These are phyloP conservation scores for Ochropleura plecta DNA, from an alignment of 2,888 invertebrate species.

Conservation along the genomic window DNA sequence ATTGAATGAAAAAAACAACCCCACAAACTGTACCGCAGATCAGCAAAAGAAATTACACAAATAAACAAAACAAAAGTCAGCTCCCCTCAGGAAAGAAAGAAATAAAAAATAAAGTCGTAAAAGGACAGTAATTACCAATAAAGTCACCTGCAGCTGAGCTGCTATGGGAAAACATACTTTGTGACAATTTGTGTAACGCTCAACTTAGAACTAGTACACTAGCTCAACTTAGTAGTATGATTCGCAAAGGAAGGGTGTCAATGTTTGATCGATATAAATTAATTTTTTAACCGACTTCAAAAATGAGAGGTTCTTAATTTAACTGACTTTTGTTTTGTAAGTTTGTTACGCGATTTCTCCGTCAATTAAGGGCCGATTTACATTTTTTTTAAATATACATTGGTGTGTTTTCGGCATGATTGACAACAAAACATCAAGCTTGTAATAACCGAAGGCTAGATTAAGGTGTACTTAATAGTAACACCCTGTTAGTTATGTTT, in stretches of 20 bases:
- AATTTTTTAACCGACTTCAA: neutral
- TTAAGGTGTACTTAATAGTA: no score
- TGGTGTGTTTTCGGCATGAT: neutral
- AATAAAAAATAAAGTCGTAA: conserved; percentile 69
- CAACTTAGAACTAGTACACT: neutral
- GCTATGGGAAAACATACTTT: conserved; percentile 39
- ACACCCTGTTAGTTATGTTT: no score
- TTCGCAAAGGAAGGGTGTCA: neutral
- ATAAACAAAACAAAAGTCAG: conserved; percentile 67
- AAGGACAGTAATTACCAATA: conserved; percentile 73
- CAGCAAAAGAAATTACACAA: conserved; percentile 54
- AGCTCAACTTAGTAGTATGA: conserved; percentile 3
- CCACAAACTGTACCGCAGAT: conserved; percentile 39
- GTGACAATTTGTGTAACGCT: conserved; percentile 45
- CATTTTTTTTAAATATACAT: neutral
- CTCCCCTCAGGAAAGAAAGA: conserved; percentile 62
- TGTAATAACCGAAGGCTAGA: no score
- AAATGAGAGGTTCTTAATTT: no score
- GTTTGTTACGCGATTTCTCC: no score
- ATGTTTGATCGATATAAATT: neutral
- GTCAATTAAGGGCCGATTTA: no score
- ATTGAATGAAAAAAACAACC: conserved; percentile 47
- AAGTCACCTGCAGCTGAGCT: conserved; percentile 68
- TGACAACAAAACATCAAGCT: no score
- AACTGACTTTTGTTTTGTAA: no score